Base-by-base conservation (phyloP, 2,888 invertebrate species). In the Melanostoma scalare region DNA sequence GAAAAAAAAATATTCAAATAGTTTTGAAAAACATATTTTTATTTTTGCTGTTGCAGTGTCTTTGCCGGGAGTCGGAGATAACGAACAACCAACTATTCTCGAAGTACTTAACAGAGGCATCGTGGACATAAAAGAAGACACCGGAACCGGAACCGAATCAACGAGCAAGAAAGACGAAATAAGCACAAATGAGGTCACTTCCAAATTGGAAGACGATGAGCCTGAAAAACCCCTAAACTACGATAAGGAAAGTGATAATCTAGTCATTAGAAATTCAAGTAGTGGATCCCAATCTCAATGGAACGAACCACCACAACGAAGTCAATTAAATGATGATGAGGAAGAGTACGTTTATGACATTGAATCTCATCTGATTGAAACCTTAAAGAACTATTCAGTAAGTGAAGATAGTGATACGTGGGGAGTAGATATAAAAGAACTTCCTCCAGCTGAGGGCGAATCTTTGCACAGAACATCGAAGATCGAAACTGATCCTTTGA, bases 351-450 rank as follows among this genome's bases (percentile, higher is more conserved):
- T 90, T 73, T 86, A 90, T 58, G 89, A 91, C 76, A 89, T 91
- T 74, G 90, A 91, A 87, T 91, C 91, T 80, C 90, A 91, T 87
- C 87, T 91, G 36, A 91, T 91, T 73, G 90, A 91, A 89, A 89
- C 89, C 82, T 88, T 88, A 68, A 87, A 88, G 77, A 88, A 88
- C 74, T 86, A 85, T 71, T 85, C 86, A 74, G 86, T 88, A 6
- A 86, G 86, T 61, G 87, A 87, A 60, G 87, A 88, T 68, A 89
- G 90, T 85, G 86, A 74, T 52, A 46, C 44, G 33, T 79, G 81
- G 60, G 86, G 86, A 31, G 89, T 90, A 58, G 89, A 89, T 69
- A 90, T 90, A 38, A 89, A 88, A 52, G 91, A 91, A 78, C 76
- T 90, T 42, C 86, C 88, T 3, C 89, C 90, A 67, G 87, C 87